phyloP scores from a whole-genome alignment of 2,797 vertebrate genomes.

The Pipistrellus kuhlii region DNA sequence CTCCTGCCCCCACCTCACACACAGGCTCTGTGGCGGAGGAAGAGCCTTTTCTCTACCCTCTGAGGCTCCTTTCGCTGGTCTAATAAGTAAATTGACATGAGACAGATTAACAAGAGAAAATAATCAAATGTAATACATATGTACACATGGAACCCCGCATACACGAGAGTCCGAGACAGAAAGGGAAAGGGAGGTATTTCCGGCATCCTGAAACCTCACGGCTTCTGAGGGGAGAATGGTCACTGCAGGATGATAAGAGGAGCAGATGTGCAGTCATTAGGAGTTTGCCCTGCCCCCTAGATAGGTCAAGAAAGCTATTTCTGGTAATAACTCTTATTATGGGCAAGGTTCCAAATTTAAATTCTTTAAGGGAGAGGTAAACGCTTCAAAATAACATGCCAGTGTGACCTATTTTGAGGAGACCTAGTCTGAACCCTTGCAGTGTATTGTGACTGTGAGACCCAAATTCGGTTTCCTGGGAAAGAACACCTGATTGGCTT shows the following conservation, averaged over 20 bases:
- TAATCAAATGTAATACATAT: neutral
- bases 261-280: neutral
- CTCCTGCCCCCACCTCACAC: neutral
- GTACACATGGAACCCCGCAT: neutral
- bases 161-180: neutral
- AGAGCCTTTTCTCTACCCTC: neutral
- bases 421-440: neutral
- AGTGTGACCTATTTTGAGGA: neutral
- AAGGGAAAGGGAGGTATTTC: neutral
- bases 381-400: neutral
- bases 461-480: neutral
- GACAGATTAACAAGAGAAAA: neutral
- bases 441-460: neutral
- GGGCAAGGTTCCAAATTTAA: neutral
- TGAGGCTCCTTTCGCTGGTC: neutral
- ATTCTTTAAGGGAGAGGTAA: neutral
- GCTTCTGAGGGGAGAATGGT: neutral
- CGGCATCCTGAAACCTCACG: neutral
- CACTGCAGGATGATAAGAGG: neutral
- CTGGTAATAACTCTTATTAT: neutral
- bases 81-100: neutral
- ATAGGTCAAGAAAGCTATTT: neutral
- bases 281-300: neutral
- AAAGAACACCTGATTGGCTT: neutral
- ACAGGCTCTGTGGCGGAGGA: fast-evolving